Conservation (phyloP, 2,797 vertebrate genomes). For the Botia almorhae region DNA sequence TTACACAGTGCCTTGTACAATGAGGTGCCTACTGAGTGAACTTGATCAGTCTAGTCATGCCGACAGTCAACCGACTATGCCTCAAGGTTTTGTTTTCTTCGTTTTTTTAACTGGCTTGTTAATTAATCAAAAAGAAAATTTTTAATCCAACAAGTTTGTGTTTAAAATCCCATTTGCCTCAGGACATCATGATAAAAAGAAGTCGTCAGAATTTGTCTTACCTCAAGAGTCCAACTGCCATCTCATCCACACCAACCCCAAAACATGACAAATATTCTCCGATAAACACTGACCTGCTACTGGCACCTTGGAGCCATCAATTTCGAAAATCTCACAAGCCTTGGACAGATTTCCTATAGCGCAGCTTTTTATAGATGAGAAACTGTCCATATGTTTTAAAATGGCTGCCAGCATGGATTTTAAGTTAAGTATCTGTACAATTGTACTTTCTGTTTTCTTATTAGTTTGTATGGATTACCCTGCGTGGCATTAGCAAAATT, state of each 20-base stretch:
- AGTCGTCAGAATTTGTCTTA: neutral
- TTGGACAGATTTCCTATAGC: slow-evolving; percentile 32
- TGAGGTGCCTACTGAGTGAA: neutral
- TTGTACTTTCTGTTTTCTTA: slow-evolving; percentile 33
- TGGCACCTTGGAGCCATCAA: neutral
- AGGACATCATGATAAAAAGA: neutral
- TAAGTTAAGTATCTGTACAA: slow-evolving; percentile 29
- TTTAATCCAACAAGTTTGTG: neutral
- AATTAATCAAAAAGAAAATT: neutral
- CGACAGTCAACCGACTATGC: neutral
- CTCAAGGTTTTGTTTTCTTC: neutral
- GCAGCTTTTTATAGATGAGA: slow-evolving; percentile 2
- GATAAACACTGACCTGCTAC: slow-evolving; percentile 14
- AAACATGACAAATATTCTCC: slow-evolving; percentile 22
- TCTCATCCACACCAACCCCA: neutral
- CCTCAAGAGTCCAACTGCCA: slow-evolving; percentile 10
- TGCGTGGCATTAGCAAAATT: slow-evolving; percentile 40
- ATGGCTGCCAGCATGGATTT: slow-evolving; percentile 15
- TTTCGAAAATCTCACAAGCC: slow-evolving; percentile 11
- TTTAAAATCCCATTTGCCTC: neutral
- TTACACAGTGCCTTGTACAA: slow-evolving; percentile 21
- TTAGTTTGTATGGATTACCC: slow-evolving; percentile 24
- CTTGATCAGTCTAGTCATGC: slow-evolving; percentile 9
- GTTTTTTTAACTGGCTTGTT: neutral
- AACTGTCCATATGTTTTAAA: slow-evolving; percentile 29